A percentile compares a stretch with the other conserved stretches of the same genome.
These are phyloP conservation scores for Thymelicus lineola DNA, from an alignment of 2,888 invertebrate species.

Conservation along the genomic window DNA sequence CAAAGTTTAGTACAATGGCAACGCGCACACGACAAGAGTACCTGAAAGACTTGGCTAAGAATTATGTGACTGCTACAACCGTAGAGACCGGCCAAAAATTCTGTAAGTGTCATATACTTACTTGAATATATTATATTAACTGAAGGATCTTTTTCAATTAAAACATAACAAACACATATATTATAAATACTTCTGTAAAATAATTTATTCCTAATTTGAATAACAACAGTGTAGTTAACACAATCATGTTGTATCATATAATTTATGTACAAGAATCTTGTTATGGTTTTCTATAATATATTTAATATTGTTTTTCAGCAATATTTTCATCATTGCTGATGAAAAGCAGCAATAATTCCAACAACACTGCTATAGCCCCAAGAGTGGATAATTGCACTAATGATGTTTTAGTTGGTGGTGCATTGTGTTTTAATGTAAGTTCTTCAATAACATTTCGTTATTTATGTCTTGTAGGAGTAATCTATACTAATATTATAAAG, in stretches of 20 bases:
- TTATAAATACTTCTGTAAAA: no score
- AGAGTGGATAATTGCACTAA: slow-evolving; percentile 85
- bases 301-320: slow-evolving; percentile 76
- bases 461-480: no score
- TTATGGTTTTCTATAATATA: slow-evolving; percentile 1
- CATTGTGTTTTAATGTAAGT: slow-evolving; percentile 93
- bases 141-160: no score
- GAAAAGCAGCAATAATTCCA: slow-evolving; percentile 89
- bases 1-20: slow-evolving; percentile 99
- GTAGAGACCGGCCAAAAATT: slow-evolving; percentile 95
- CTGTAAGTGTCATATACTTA: slow-evolving; percentile 84
- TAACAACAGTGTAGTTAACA: no score
- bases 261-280: no score
- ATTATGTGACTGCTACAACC: slow-evolving; percentile 91
- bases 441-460: slow-evolving; percentile 1
- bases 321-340: slow-evolving; percentile 87
- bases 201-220: no score
- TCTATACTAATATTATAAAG: no score
- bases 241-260: no score
- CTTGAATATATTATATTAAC: background rate
- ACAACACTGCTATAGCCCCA: slow-evolving; percentile 87
- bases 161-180: no score
- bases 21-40: slow-evolving; percentile 97
- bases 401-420: slow-evolving; percentile 91
- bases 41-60: slow-evolving; percentile 95